Evolutionary conservation across 2,888 invertebrate species (phyloP).

Genomic region (Eupelmus urozonus): DNA sequence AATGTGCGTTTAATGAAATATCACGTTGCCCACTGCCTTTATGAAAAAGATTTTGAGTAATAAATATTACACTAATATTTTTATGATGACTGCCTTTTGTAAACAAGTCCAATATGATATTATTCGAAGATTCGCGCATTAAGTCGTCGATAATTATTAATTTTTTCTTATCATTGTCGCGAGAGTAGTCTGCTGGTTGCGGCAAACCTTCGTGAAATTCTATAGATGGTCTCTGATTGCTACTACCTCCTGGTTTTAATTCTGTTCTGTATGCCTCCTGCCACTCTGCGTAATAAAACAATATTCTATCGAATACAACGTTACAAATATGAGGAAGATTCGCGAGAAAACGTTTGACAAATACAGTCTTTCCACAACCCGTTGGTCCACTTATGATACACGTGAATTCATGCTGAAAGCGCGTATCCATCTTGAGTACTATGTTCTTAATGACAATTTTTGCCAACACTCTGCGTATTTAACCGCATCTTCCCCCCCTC

Average conservation of each 20-base stretch:
- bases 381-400: conserved; percentile 12
- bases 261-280: conserved; percentile 41
- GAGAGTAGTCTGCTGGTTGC: conserved; percentile 12
- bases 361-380: conserved; percentile 40
- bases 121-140: conserved; percentile 48
- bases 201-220: conserved; percentile 53
- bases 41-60: neutral
- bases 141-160: conserved; percentile 43
- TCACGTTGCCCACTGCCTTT: too few relatives aligned
- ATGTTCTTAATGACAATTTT: too few relatives aligned
- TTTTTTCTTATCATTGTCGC: too few relatives aligned
- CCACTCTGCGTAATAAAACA: conserved; percentile 59
- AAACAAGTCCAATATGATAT: conserved; percentile 4
- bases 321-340: conserved; percentile 17
- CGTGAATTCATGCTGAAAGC: too few relatives aligned
- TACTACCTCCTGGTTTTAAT: neutral
- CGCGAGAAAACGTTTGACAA: conserved; percentile 31
- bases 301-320: conserved; percentile 47
- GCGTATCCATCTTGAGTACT: neutral
- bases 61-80: conserved; percentile 18
- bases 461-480: too few relatives aligned
- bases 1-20: neutral
- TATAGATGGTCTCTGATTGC: neutral
- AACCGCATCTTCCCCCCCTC: too few relatives aligned
- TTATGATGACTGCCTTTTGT: conserved; percentile 43